Conservation (phyloP, 1,140 invertebrate species). For the Euura lappo region DNA sequence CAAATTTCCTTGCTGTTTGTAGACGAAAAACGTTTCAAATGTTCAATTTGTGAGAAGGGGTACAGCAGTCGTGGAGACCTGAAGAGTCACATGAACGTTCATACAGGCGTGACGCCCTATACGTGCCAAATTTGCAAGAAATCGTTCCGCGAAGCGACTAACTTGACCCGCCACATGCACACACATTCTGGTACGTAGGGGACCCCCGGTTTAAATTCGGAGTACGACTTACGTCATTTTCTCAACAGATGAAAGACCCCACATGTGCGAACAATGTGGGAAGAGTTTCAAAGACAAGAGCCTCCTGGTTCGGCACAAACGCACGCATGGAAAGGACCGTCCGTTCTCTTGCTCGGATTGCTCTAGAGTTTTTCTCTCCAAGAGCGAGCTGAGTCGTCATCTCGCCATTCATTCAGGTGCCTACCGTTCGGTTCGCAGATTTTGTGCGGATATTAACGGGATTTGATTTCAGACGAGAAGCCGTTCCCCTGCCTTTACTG, state of each 20-base stretch:
- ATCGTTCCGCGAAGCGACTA: slow-evolving; percentile 43
- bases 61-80: slow-evolving; percentile 51
- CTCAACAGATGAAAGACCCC: slow-evolving; percentile 47
- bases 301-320: slow-evolving; percentile 49
- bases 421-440: neutral
- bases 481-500: slow-evolving; percentile 59
- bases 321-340: slow-evolving; percentile 51
- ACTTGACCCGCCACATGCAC: slow-evolving; percentile 51
- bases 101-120: slow-evolving; percentile 37
- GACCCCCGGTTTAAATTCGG: slow-evolving; percentile 10
- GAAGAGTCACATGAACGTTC: slow-evolving; percentile 46
- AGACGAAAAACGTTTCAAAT: slow-evolving; percentile 52
- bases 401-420: slow-evolving; percentile 50
- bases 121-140: slow-evolving; percentile 50
- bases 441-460: neutral
- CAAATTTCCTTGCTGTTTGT: slow-evolving; percentile 18
- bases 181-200: slow-evolving; percentile 49
- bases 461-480: slow-evolving; percentile 49
- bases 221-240: slow-evolving; percentile 12
- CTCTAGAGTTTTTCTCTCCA: slow-evolving; percentile 47
- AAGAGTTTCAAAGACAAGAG: slow-evolving; percentile 56
- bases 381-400: slow-evolving; percentile 54
- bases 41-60: slow-evolving; percentile 49
- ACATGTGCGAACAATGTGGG: slow-evolving; percentile 48
- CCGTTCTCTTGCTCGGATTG: slow-evolving; percentile 54